Evolutionary conservation across 2,113 vertebrate species (phyloP), one percentile per base, ranked within the genome.

Genomic region (Columba janthina): DNA sequence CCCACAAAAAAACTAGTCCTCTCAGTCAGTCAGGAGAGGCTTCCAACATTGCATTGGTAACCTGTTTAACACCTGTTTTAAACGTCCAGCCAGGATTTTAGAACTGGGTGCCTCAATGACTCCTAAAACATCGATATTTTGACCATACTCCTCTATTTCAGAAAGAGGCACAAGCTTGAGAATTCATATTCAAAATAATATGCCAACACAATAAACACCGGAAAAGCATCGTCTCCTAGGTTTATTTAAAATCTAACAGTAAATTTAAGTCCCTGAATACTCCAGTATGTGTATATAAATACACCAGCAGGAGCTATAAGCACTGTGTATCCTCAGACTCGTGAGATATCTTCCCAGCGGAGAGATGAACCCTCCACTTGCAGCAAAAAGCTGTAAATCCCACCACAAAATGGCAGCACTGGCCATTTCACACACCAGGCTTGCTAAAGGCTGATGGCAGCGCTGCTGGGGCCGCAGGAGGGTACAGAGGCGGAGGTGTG

Each of bases 381-480:
- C 70, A 54, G 51, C 2, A 26, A 31, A 80, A 66, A 61, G 64
- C 53, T 32, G 54, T 36, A 86, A 88, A 77, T 60, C 34, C 54
- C 61, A 26, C 15, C 76, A 90, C 34, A 77, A 97, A 95, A 96
- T 92, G 94, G 71, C 90, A 64, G 75, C n/a, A 9, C 34, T 24
- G 0, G 51, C 88, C 93, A 93, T 95, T 86, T 96, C 62, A 17
- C 4, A 2, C 5, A 5, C 46, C 0, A 0, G 18, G 38, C 44
- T 60, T 19, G 7, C 25, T 65, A 69, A 62, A 25, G 12, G 1
- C 29, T 9, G 58, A 46, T 40, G 44, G 16, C 48, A 0, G 2
- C 0, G 6, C 46, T 2, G 0, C 4, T 21, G 20, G 40, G 53
- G 2, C 22, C 0, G 4, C 3, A 8, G 3, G 4, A 0, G 0